phyloP scores from a whole-genome alignment of 2,797 vertebrate species.

The Myoxocephalus aenaeus region DNA sequence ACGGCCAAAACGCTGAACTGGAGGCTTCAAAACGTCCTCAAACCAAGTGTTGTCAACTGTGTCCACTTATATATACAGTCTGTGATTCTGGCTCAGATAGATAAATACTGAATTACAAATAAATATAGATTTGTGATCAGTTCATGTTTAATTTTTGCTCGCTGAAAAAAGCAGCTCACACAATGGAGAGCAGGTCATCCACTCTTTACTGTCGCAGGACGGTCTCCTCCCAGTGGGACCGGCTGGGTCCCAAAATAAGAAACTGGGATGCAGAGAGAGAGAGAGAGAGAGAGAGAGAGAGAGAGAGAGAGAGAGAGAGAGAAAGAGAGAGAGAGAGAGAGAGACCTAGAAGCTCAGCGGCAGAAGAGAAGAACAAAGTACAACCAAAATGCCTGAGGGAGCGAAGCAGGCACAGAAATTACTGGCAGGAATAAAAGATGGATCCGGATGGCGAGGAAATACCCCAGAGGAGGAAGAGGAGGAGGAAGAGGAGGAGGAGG shows the following conservation, averaged over 20 bases:
- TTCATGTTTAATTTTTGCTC: no score
- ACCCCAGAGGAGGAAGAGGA: slow-evolving; percentile 55
- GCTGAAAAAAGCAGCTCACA: slow-evolving; percentile 38
- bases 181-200: slow-evolving; percentile 61
- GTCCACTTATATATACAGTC: no score
- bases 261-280: slow-evolving; percentile 58
- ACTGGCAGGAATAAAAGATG: slow-evolving; percentile 73
- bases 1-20: no score
- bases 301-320: neutral
- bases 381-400: slow-evolving; percentile 67
- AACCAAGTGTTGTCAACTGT: no score
- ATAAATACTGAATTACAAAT: no score
- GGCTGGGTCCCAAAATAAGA: slow-evolving; percentile 73
- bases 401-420: slow-evolving; percentile 67
- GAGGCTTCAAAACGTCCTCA: no score
- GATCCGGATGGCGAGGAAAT: slow-evolving; percentile 59
- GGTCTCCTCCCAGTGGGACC: slow-evolving; percentile 60
- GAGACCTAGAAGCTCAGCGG: slow-evolving; percentile 42
- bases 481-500: slow-evolving; percentile 44
- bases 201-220: slow-evolving; percentile 65
- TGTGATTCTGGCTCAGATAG: no score
- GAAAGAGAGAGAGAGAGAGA: no score
- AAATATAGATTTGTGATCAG: no score
- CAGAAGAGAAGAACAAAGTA: slow-evolving; percentile 65
- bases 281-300: neutral